Percentiles rank a stretch among this genome's conserved stretches.
These are phyloP conservation scores for Callaeas wilsoni DNA, from an alignment of 2,113 vertebrate genomes.

Conservation along the genomic window DNA sequence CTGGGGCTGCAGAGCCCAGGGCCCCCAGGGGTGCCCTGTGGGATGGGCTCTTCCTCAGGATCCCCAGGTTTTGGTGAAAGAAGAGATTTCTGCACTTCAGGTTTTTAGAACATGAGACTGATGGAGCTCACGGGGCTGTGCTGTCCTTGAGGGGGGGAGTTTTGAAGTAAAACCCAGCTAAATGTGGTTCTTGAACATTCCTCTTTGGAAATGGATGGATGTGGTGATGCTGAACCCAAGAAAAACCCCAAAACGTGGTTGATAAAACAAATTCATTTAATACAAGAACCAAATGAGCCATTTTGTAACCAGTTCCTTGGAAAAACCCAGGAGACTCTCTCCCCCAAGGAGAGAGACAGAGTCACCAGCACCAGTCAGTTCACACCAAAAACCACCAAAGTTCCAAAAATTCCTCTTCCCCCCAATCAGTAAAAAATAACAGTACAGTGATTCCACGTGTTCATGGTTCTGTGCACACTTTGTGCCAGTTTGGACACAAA, in stretches of 20 bases:
- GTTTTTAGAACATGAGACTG: fast-evolving
- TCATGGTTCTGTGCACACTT: fast-evolving
- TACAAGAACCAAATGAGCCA: neutral
- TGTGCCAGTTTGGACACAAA: too few relatives aligned
- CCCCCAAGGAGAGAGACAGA: too few relatives aligned
- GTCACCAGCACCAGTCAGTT: fast-evolving
- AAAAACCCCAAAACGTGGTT: fast-evolving
- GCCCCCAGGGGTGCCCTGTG: fast-evolving
- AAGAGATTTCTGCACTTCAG: neutral
- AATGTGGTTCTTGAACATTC: fast-evolving
- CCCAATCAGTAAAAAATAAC: neutral
- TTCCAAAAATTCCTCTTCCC: neutral
- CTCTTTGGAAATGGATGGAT: fast-evolving
- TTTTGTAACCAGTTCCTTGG: neutral
- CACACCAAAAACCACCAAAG: neutral
- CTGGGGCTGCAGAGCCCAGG: neutral
- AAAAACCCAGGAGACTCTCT: fast-evolving
- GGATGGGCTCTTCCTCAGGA: fast-evolving
- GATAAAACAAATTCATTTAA: neutral
- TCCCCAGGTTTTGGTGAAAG: neutral
- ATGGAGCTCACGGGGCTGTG: neutral
- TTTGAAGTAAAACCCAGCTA: neutral
- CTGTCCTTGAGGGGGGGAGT: fast-evolving
- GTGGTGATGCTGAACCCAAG: neutral
- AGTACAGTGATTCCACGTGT: neutral